A percentile compares a stretch with the other conserved stretches of the same genome.
These are phyloP conservation scores for Hepsetus odoe DNA, from an alignment of 2,113 vertebrate species.

Conservation along the genomic window DNA sequence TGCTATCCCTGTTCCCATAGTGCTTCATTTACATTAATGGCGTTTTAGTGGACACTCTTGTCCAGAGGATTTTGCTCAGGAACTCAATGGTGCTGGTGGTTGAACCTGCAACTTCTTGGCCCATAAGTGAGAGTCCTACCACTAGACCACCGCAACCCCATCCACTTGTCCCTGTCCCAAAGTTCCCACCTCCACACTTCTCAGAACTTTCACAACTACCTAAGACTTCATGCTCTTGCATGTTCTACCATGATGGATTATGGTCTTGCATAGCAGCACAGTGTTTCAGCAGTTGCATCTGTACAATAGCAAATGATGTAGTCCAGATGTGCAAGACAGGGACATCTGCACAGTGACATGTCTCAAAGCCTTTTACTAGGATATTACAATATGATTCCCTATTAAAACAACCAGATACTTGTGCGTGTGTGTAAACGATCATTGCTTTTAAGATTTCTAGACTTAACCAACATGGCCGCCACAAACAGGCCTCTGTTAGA, in stretches of 20 bases:
- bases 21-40: no score
- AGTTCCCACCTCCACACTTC: no score
- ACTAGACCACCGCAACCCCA: no score
- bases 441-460: neutral
- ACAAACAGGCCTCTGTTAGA: conserved; percentile 26
- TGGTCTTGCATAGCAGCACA: neutral
- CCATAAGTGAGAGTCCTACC: no score
- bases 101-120: no score
- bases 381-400: conserved; percentile 71
- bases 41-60: no score
- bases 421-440: neutral
- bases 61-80: no score
- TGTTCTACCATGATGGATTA: neutral
- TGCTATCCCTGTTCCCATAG: neutral
- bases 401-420: conserved; percentile 65
- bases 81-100: no score
- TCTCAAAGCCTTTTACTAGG: conserved; percentile 68
- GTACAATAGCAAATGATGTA: conserved; percentile 56
- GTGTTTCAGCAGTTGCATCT: conserved; percentile 46
- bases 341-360: conserved; percentile 66
- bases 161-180: neutral
- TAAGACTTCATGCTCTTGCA: no score
- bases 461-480: neutral
- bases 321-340: conserved; percentile 69
- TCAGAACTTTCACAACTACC: no score